These are phyloP conservation scores for Sericinus montela DNA, from an alignment of 2,888 invertebrate species.

Conservation along the genomic window DNA sequence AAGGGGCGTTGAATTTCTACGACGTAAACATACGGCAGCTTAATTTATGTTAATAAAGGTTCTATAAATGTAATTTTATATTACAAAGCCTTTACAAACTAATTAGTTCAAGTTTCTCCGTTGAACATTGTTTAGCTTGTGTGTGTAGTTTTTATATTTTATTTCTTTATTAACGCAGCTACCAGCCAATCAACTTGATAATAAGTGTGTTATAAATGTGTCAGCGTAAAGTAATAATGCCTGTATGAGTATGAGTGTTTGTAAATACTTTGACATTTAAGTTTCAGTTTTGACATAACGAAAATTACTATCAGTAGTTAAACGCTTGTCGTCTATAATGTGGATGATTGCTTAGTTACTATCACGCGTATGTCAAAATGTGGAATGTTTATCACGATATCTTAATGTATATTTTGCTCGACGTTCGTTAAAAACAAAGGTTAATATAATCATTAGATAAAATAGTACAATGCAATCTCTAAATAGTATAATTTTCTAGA, in stretches of 20 bases:
- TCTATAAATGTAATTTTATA: too few relatives aligned
- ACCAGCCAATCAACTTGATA: neutral
- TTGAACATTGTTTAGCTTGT: too few relatives aligned
- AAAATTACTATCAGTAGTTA: neutral
- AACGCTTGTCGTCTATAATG: neutral
- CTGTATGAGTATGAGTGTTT: neutral
- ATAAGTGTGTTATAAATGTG: neutral
- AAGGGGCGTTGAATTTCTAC: too few relatives aligned
- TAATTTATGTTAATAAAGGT: too few relatives aligned
- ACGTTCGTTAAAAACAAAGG: neutral
- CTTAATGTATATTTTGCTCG: neutral
- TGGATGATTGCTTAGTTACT: neutral
- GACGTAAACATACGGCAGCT: too few relatives aligned
- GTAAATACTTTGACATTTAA: conserved; percentile 5
- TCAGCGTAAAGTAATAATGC: neutral
- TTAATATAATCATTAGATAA: neutral
- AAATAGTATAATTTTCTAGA: too few relatives aligned
- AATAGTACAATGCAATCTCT: too few relatives aligned
- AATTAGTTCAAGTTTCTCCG: too few relatives aligned
- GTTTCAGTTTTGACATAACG: neutral
- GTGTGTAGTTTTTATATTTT: neutral
- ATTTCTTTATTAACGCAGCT: neutral
- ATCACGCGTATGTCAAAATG: neutral
- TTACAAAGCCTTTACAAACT: too few relatives aligned
- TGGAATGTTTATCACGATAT: neutral